These are phyloP conservation scores for Drosophila diplacantha DNA, from an alignment of 2,888 invertebrate species.

Conservation along the genomic window DNA sequence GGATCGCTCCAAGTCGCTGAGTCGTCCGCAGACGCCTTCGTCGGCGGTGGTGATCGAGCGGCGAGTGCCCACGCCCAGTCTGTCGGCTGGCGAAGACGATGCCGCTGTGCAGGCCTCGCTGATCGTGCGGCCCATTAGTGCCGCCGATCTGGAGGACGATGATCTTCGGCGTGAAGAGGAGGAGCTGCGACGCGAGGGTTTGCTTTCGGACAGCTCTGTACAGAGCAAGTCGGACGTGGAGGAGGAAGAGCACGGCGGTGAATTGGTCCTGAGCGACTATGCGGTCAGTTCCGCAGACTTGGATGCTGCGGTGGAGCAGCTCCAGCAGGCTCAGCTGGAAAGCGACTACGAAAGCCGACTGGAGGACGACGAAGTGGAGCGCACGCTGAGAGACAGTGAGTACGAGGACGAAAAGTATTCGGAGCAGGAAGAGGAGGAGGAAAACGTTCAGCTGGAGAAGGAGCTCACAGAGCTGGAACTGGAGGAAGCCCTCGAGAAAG, in stretches of 20 bases:
- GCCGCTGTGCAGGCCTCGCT: constrained; percentile 82
- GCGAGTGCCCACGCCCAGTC: constrained; percentile 81
- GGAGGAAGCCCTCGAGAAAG: constrained; percentile 61
- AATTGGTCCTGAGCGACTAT: constrained; percentile 66
- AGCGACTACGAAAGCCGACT: constrained; percentile 55
- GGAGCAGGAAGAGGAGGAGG: constrained; percentile 43
- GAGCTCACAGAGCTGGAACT: constrained; percentile 57
- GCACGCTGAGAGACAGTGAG: constrained; percentile 64
- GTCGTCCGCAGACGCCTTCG: constrained; percentile 81
- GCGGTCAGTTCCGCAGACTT: constrained; percentile 73
- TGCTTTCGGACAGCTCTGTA: constrained; percentile 74
- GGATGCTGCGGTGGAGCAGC: constrained; percentile 68
- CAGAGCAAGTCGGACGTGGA: constrained; percentile 75
- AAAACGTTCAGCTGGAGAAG: constrained; percentile 29
- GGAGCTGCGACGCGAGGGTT: constrained; percentile 70
- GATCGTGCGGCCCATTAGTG: constrained; percentile 83
- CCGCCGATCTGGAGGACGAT: constrained; percentile 76
- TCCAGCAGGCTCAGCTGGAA: constrained; percentile 59
- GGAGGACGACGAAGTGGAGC: constrained; percentile 69
- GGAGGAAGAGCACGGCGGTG: constrained; percentile 47
- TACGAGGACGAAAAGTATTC: constrained; percentile 60
- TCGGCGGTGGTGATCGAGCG: constrained; percentile 82
- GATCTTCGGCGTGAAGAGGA: constrained; percentile 71
- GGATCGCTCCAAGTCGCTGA: constrained; percentile 80
- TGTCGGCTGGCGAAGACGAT: constrained; percentile 81